Evolutionary conservation across 2,113 vertebrate species (phyloP), one percentile per base, ranked within the genome.

Genomic region (Alectura lathami): DNA sequence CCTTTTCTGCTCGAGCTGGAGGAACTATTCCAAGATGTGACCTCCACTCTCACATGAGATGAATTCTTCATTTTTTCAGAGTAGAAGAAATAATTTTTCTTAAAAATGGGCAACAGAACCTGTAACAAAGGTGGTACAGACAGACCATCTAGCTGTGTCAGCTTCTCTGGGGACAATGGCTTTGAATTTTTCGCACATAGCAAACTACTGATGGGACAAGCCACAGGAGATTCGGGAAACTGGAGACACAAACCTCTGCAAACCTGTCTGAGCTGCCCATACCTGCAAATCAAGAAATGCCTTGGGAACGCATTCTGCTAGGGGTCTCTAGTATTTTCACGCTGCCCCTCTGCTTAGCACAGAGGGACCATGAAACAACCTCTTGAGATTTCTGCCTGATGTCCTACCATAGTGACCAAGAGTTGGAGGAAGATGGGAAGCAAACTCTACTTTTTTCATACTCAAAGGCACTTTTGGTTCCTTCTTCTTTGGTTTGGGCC

Each of bases 1-100:
- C 48, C 54, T 91, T 81, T 81, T n/a, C 74, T 88, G n/a, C 10
- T 73, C 64, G 43, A 89, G 80, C 72, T 96, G 95, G 88, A 95
- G 93, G 95, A 93, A 62, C 81, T 76, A 68, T 74, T 88, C 85
- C 92, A 97, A 97, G 98, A 98, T 97, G 96, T 98, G 97, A 98
- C 97, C 96, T 97, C 96, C 97, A 98, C 98, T 97, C 67, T 73
- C 82, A 79, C 67, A 63, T 27, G n/a, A 89, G 67, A 79, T 26
- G 62, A 42, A 38, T 73, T 68, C 63, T 54, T 93, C 88, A 78
- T 86, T 64, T 57, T 88, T 86, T 82, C 91, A 88, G 70, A 85
- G 54, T 21, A 63, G 67, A 78, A 63, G 48, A 78, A 82, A 72
- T 30, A 24, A 59, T 93, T 88, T 88, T 85, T 88, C 75, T 74